These are phyloP conservation scores for Chroicocephalus ridibundus DNA, from an alignment of 2,113 vertebrate genomes.

Conservation along the genomic window DNA sequence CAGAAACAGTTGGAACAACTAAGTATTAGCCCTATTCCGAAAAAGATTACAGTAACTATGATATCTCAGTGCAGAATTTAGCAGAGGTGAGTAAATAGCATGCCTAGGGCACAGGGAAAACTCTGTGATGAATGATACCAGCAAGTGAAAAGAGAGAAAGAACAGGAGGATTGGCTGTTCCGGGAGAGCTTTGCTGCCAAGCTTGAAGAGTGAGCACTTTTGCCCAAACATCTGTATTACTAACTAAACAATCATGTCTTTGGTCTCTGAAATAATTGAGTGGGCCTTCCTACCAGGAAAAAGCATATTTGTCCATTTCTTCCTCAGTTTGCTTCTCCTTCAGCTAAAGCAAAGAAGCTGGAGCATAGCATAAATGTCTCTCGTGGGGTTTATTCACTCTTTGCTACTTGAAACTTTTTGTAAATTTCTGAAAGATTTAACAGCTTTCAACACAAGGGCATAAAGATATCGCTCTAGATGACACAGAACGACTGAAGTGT, in stretches of 20 bases:
- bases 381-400: not conserved
- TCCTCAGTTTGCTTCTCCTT: not conserved
- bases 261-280: not conserved
- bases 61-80: not conserved
- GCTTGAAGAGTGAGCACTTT: not conserved
- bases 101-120: not conserved
- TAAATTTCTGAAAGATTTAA: not conserved
- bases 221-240: not conserved
- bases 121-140: not conserved
- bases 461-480: not conserved
- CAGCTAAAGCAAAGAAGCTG: not conserved
- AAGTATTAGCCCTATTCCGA: not conserved
- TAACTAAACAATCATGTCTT: not conserved
- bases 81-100: not conserved
- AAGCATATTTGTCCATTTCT: not conserved
- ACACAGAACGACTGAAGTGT: not conserved
- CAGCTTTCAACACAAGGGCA: not conserved
- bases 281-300: constrained; percentile 14
- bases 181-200: not conserved
- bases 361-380: not conserved
- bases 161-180: not conserved
- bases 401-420: not conserved
- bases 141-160: not conserved
- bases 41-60: not conserved
- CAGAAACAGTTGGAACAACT: not conserved